Percentiles rank a stretch among this genome's conserved stretches.
These are phyloP conservation scores for Elgaria multicarinata DNA, from an alignment of 2,113 vertebrate species.

Conservation along the genomic window DNA sequence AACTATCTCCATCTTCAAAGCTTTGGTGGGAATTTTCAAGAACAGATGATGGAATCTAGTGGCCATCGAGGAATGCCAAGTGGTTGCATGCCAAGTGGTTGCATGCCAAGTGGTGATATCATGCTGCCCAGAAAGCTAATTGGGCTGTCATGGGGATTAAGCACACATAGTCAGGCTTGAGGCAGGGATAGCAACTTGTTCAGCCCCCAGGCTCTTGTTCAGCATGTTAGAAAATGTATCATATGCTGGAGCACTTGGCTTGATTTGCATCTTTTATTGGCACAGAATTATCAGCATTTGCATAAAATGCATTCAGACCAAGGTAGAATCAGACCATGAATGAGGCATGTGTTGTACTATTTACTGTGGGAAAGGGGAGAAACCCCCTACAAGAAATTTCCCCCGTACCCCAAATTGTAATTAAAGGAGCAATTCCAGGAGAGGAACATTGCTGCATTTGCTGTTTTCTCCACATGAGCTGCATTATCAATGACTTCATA, in stretches of 20 bases:
- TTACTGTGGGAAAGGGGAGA: no score
- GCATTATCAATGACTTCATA: neutral
- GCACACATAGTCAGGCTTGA: neutral
- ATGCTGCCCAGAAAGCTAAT: neutral
- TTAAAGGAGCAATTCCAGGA: neutral
- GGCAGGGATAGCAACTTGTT: neutral
- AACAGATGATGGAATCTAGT: neutral
- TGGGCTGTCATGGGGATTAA: slow-evolving; percentile 8
- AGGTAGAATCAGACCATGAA: neutral
- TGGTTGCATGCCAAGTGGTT: no score
- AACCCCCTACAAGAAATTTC: neutral
- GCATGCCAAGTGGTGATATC: neutral
- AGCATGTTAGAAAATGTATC: neutral
- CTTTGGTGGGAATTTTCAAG: neutral
- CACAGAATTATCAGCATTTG: neutral
- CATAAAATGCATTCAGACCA: neutral
- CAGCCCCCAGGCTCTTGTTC: neutral
- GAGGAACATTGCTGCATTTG: neutral
- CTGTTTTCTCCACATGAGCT: neutral
- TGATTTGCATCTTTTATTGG: slow-evolving; percentile 21
- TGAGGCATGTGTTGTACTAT: neutral
- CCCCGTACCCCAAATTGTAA: neutral
- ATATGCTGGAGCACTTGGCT: neutral
- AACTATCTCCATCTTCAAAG: neutral
- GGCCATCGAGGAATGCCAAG: neutral